These are phyloP conservation scores for Embiotoca jacksoni DNA, from an alignment of 2,113 vertebrate genomes.

Conservation along the genomic window DNA sequence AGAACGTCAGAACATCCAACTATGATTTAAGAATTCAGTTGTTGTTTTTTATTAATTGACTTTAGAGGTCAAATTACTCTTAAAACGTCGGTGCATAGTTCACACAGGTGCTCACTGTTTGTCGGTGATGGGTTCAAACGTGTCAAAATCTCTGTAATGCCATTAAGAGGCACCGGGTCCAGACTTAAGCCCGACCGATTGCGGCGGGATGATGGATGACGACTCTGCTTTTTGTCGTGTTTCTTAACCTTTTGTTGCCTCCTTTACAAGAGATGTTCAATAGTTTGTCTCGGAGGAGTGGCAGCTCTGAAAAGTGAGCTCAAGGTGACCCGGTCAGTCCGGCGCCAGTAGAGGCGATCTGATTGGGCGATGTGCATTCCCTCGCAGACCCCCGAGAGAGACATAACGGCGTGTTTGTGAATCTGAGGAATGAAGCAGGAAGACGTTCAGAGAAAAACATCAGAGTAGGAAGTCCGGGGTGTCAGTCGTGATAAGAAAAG, in stretches of 20 bases:
- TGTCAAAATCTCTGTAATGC: background rate
- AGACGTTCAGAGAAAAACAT: constrained; percentile 10
- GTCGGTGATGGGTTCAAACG: background rate
- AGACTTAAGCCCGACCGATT: background rate
- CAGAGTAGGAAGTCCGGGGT: background rate
- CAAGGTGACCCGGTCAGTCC: background rate
- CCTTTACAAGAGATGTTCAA: background rate
- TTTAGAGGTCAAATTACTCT: too few relatives aligned
- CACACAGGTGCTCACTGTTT: background rate
- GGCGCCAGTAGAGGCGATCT: accelerated
- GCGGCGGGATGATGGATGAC: background rate
- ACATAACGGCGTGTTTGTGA: background rate
- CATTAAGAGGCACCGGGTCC: background rate
- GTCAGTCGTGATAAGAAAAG: constrained; percentile 16
- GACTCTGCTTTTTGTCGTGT: background rate
- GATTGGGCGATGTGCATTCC: background rate
- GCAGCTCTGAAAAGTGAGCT: background rate
- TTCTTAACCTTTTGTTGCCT: background rate
- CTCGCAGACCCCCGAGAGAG: background rate
- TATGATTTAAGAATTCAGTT: too few relatives aligned
- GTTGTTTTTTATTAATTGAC: too few relatives aligned
- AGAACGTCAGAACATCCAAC: too few relatives aligned
- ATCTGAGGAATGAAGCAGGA: constrained; percentile 35
- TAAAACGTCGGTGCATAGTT: too few relatives aligned
- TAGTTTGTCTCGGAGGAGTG: background rate